Base-by-base conservation (phyloP, 2,113 vertebrate species). In the Pituophis catenifer region DNA sequence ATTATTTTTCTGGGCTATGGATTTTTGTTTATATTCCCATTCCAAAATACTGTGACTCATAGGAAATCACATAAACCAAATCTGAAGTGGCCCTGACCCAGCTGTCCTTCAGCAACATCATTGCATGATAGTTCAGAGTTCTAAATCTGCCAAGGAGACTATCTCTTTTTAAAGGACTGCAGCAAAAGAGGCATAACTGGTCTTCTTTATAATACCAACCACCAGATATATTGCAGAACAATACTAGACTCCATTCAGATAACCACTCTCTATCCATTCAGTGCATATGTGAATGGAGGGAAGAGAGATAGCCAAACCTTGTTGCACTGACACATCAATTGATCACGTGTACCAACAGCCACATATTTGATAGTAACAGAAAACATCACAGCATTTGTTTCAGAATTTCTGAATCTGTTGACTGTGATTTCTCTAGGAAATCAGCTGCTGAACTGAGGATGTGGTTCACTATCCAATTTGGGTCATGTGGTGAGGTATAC, bases 21-120 rank as follows among this genome's bases (percentile, higher is more conserved):
- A 94, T 89, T 65, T 24, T 29, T 95, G n/a, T 62, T 96, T 90
- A 70, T 91, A 92, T 94, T 86, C 8, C 93, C 19, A 55, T 57
- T 93, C 58, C 86, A n/a, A 59, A 38, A n/a, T 93, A 44, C 38
- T 92, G 5, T 86, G 89, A 81, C 93, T 95, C 87, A 91, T 90
- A 93, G 59, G 1, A 65, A 93, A 89, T 88, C 50, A 54, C 50
- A 90, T 29, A 33, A 54, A 59, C 26, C 87, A 88, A 17, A 89
- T 89, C 29, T 53, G 15, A 2, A 33, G 26, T 52, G 55, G 17
- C 24, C 88, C 88, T 58, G 89, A n/a, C n/a, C 10, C 52, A 57
- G 8, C 29, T 92, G 8, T 88, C 26, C 19, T 33, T 15, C 10
- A 29, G 55, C 52, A 86, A 62, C n/a, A 5, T 24, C 55, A 33